Evolutionary conservation across 1,140 invertebrate species (phyloP).

Genomic region (Caerostris extrusa): DNA sequence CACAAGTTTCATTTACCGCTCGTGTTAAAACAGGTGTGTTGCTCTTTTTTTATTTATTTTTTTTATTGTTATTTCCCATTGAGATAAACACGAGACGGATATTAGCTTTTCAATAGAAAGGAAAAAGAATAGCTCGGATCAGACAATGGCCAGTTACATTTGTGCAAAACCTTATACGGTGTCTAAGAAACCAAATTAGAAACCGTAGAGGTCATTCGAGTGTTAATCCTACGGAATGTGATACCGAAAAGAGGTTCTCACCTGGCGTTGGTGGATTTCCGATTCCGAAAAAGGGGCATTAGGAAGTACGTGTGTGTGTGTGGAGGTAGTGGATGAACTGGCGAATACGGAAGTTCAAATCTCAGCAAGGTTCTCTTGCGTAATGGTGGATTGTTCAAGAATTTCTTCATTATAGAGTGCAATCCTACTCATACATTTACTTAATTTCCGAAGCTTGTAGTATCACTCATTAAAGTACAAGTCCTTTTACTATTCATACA

Average conservation of each 20-base stretch:
- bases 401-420: background rate
- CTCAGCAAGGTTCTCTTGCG: background rate
- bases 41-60: background rate
- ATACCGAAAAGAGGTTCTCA: background rate
- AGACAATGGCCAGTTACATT: background rate
- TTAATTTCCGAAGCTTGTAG: background rate
- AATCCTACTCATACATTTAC: constrained; percentile 11
- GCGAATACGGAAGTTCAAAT: background rate
- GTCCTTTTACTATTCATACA: background rate
- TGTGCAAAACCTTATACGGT: background rate
- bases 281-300: background rate
- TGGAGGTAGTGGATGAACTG: background rate
- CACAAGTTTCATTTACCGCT: background rate
- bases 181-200: background rate
- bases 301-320: background rate
- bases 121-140: background rate
- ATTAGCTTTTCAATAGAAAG: background rate
- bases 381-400: background rate
- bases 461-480: no score
- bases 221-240: background rate
- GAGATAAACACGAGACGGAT: background rate
- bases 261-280: background rate
- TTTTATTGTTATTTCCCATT: background rate
- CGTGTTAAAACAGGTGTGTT: background rate
- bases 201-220: background rate